These are phyloP conservation scores for Euplagia quadripunctaria DNA, from an alignment of 2,888 invertebrate species.

Conservation along the genomic window DNA sequence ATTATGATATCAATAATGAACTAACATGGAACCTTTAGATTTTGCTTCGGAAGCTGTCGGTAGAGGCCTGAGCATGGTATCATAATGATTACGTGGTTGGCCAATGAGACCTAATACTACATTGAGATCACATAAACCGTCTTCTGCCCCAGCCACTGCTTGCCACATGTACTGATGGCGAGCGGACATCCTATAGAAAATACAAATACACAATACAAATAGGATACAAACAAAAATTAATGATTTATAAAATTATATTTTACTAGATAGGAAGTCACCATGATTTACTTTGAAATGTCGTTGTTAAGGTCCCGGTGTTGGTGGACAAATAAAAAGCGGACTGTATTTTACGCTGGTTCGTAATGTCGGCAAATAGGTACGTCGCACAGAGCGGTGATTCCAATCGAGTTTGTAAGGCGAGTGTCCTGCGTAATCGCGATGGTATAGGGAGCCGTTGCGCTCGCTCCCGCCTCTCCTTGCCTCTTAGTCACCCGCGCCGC, in stretches of 20 bases:
- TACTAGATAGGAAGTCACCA: background rate
- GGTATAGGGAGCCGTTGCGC: no score
- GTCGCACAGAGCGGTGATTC: no score
- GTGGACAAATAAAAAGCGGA: no score
- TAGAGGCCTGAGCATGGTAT: constrained; percentile 84
- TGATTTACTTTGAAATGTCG: no score
- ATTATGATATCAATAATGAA: constrained; percentile 77
- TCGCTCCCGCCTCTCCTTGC: no score
- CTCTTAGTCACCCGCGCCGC: no score
- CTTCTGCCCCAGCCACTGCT: constrained; percentile 87
- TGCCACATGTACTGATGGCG: constrained; percentile 84
- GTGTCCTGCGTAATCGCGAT: no score
- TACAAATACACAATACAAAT: background rate
- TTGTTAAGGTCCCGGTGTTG: no score
- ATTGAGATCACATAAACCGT: constrained; percentile 72
- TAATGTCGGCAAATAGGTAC: no score
- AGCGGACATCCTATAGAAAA: constrained; percentile 56
- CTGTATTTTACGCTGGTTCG: no score
- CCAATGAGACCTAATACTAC: constrained; percentile 89
- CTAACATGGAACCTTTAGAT: constrained; percentile 59
- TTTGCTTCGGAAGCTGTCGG: constrained; percentile 57
- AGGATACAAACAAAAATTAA: background rate
- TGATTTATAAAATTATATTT: background rate
- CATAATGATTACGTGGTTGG: constrained; percentile 83
- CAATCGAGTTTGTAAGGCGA: no score